phyloP scores from a whole-genome alignment of 2,797 vertebrate genomes.

The Sphaeramia orbicularis region DNA sequence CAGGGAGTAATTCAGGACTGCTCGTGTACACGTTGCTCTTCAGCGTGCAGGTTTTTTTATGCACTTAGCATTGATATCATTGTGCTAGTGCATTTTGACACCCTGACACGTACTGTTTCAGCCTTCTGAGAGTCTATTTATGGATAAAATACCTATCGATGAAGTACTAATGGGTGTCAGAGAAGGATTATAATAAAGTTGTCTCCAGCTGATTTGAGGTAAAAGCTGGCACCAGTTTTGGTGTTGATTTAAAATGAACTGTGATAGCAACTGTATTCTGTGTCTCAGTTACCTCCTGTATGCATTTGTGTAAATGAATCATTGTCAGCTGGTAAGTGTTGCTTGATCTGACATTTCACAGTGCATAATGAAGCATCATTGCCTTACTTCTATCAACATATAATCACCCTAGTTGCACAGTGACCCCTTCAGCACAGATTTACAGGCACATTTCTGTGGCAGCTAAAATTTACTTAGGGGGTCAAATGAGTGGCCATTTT shows the following conservation, averaged over 20 bases:
- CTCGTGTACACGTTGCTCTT: conserved; percentile 43
- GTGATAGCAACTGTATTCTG: neutral
- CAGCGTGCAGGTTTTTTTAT: conserved; percentile 41
- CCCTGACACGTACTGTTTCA: conserved; percentile 22
- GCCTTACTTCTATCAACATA: neutral
- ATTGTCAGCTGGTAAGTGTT: neutral
- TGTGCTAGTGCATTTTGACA: conserved; percentile 48
- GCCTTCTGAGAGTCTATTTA: conserved; percentile 37
- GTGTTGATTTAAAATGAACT: neutral
- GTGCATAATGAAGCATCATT: conserved; percentile 4
- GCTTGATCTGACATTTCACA: neutral
- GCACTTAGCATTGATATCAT: conserved; percentile 49
- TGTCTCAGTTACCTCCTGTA: conserved; percentile 6
- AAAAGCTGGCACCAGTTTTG: conserved; percentile 5
- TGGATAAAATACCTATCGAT: conserved; percentile 15
- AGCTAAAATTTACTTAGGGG: too few species aligned
- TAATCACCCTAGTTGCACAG: too few species aligned
- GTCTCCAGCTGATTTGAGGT: conserved; percentile 5
- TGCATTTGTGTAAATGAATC: conserved; percentile 2
- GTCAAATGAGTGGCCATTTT: too few species aligned
- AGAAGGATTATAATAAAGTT: conserved; percentile 31
- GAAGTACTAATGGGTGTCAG: neutral
- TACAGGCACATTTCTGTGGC: too few species aligned
- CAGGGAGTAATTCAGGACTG: conserved; percentile 49
- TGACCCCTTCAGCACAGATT: too few species aligned